Evolutionary conservation across 2,888 invertebrate genomes (phyloP), one percentile per base, ranked within the genome.

Genomic region (Limnephilus lunatus): DNA sequence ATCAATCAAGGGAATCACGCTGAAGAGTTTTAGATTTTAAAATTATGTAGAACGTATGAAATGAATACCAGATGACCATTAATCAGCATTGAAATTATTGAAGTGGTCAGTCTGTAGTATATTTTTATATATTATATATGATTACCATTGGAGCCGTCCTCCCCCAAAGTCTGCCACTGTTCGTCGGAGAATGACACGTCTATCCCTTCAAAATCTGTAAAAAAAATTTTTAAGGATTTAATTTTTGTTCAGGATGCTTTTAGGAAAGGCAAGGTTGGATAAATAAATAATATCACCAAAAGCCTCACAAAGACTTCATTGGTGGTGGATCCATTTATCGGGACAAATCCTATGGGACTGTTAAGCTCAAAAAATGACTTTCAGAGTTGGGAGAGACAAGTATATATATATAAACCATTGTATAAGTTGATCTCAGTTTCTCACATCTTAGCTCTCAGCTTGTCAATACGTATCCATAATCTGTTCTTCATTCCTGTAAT

Each of bases 141-240:
- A 68, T 68, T 68, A 68, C 68, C 68, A 7, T 68, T 68, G 5
- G 68, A 25, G 25, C n/a, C 25, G 5, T 9, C 68, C 5, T 68
- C 68, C 68, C 25, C 25, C 7, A 68, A 68, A 25, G 7, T 68
- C 68, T 68, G 68, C 68, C 68, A 68, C n/a, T 68, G 68, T 68
- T 68, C 68, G 9, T 68, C 68, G 25, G 68, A 68, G 68, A 68
- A 68, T 7, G 68, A 68, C 68, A 68, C 68, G 25, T 68, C 68
- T 68, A 68, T 68, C 68, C 68, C 68, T 68, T 68, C 68, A 68
- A 68, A 68, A 68, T 68, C 68, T 68, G 68, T 68, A 68, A 68
- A 68, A 25, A 68, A 0, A 68, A 9, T 7, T 68, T 68, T 68
- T 15, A 19, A 53, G 53, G 53, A 5, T 68, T n/a, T 68, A 25